Conservation (phyloP, 2,113 vertebrate species). For the Boulengeromyrus knoepffleri region DNA sequence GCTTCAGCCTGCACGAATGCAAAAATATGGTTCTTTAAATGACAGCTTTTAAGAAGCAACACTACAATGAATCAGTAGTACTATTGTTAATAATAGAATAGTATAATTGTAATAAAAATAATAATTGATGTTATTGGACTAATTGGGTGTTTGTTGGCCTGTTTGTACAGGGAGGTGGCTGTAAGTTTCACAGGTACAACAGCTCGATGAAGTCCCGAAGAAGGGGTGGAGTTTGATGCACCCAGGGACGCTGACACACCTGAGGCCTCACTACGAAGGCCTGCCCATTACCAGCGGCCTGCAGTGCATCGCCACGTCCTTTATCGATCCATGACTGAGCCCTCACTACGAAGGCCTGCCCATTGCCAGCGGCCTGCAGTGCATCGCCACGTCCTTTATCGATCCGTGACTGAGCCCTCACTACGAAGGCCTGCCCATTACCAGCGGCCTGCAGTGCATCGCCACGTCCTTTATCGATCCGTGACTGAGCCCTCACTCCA, state of each 20-base stretch:
- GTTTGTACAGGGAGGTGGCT: slow-evolving; percentile 77
- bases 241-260: slow-evolving; percentile 86
- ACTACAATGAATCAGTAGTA: background rate
- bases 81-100: background rate
- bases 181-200: slow-evolving; percentile 90
- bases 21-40: background rate
- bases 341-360: slow-evolving; percentile 82
- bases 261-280: slow-evolving; percentile 72
- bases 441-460: slow-evolving; percentile 88
- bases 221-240: slow-evolving; percentile 99
- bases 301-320: slow-evolving; percentile 91
- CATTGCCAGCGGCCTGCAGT: slow-evolving; percentile 85
- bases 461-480: slow-evolving; percentile 94
- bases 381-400: slow-evolving; percentile 93
- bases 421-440: slow-evolving; percentile 91
- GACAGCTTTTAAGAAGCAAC: background rate
- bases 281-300: slow-evolving; percentile 88
- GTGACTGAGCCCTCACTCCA: slow-evolving; percentile 38
- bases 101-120: background rate
- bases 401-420: slow-evolving; percentile 69
- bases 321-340: slow-evolving; percentile 76
- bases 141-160: background rate
- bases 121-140: background rate
- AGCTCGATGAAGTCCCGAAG: slow-evolving; percentile 84
- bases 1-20: background rate